phyloP scores from a whole-genome alignment of 2,888 invertebrate species.

The Drosophila basisetae region DNA sequence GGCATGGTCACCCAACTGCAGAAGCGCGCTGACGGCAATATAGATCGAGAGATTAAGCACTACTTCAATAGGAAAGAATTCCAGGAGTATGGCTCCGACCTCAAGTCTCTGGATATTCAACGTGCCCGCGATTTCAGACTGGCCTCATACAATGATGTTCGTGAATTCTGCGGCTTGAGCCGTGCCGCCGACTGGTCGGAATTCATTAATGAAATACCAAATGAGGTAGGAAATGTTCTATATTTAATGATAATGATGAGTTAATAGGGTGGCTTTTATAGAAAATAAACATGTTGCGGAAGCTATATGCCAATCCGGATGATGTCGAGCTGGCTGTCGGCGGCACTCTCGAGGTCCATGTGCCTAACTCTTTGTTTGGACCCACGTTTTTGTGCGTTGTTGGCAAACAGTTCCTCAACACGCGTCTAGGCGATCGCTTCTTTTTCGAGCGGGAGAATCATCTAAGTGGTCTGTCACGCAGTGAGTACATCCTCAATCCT shows the following conservation, averaged over 20 bases:
- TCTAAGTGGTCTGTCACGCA: conserved; percentile 86
- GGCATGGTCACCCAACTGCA: conserved; percentile 91
- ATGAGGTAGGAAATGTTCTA: conserved; percentile 80
- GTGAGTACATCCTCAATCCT: conserved; percentile 72
- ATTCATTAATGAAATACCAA: conserved; percentile 89
- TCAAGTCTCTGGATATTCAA: conserved; percentile 81
- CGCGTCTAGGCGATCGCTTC: conserved; percentile 90
- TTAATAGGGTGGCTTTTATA: conserved; percentile 72
- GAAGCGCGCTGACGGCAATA: conserved; percentile 90
- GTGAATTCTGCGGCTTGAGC: conserved; percentile 73
- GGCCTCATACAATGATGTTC: conserved; percentile 77
- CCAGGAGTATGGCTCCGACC: conserved; percentile 87
- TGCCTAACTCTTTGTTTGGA: conserved; percentile 88
- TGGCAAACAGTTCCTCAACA: conserved; percentile 89
- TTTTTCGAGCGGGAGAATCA: conserved; percentile 88
- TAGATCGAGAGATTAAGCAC: conserved; percentile 86
- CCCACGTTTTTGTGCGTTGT: conserved; percentile 91
- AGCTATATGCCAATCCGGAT: conserved; percentile 88
- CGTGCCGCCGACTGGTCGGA: conserved; percentile 77
- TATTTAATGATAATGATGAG: neutral
- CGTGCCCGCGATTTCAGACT: conserved; percentile 77
- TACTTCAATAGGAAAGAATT: conserved; percentile 74
- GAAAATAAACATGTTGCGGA: conserved; percentile 87
- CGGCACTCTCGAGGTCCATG: conserved; percentile 88
- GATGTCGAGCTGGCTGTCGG: conserved; percentile 91